A percentile compares a stretch with the other conserved stretches of the same genome.
Evolutionary conservation across 2,888 invertebrate genomes (phyloP).

Genomic region (Drosophila kanekoi): DNA sequence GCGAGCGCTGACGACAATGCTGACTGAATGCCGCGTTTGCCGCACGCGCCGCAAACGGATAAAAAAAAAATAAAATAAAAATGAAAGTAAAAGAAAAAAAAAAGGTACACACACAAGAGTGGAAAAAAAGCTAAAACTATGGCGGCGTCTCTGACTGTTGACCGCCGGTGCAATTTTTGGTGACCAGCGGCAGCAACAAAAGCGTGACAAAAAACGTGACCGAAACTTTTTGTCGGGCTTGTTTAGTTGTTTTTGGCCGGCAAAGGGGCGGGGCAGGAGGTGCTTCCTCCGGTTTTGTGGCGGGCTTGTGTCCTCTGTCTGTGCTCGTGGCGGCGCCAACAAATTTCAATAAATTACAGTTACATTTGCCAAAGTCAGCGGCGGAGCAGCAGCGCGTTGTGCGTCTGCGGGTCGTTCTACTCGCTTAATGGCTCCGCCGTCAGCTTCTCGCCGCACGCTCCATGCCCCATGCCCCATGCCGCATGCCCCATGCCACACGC

Average conservation of each 20-base stretch:
- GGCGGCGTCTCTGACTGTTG: slow-evolving; percentile 61
- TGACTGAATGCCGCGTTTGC: slow-evolving; percentile 33
- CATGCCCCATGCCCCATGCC: neutral
- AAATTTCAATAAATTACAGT: slow-evolving; percentile 80
- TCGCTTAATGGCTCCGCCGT: slow-evolving; percentile 53
- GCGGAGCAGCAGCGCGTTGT: slow-evolving; percentile 10
- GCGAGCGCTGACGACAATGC: slow-evolving; percentile 10
- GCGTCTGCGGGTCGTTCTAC: slow-evolving; percentile 37
- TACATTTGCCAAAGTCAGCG: slow-evolving; percentile 74
- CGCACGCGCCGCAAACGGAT: slow-evolving; percentile 1
- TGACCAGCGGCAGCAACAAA: slow-evolving; percentile 57
- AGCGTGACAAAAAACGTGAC: slow-evolving; percentile 73
- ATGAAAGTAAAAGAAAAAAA: neutral
- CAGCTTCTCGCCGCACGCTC: slow-evolving; percentile 6
- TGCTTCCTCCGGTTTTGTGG: slow-evolving; percentile 41
- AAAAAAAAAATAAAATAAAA: neutral
- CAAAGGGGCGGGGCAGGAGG: too few relatives aligned
- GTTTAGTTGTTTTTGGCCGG: slow-evolving; percentile 12
- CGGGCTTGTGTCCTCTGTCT: slow-evolving; percentile 52
- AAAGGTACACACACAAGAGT: neutral
- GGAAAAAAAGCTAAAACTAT: slow-evolving; percentile 39
- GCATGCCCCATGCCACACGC: neutral
- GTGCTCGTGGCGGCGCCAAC: slow-evolving; percentile 61
- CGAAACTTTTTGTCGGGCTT: slow-evolving; percentile 58
- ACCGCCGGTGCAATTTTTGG: slow-evolving; percentile 65